Base-by-base conservation (phyloP, 1,140 invertebrate species). In the Ceratina calcarata region DNA sequence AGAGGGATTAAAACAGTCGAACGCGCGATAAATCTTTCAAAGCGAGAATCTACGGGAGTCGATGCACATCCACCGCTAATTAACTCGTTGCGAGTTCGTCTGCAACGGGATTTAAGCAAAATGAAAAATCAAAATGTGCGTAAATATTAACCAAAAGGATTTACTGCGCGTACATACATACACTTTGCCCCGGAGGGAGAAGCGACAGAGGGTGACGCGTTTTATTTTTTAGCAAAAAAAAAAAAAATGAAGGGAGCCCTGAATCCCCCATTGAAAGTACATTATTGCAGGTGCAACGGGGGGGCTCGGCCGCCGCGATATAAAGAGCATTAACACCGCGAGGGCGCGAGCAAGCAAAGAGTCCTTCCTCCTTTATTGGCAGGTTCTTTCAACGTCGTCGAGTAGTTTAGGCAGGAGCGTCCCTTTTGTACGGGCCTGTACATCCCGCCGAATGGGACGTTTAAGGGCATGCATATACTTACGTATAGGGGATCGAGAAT, bases 351-450 rank as follows among this genome's bases (percentile, higher is more conserved):
- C 15, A 61, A 78, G 66, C 20, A 71, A 67, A 53, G 75, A 78
- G 53, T 71, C 53, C 79, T 81, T 62, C 22, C 12, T 20, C 18
- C 45, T 67, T 76, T 76, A 76, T 76, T 68, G 58, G 72, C 32
- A 61, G 57, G 27, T 80, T 55, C 73, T 62, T 80, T 80, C 66
- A 76, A 55, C 16, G 4, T 76, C 66, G 65, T 80, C 66, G 65
- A 80, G 78, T 76, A n/a, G 55, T 6, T 45, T 45, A 45, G 45
- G 20, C 24, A 45, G 45, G 45, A 69, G 53, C 69, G 22, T 51
- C 78, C 51, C 75, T 81, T 85, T 85, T 78, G 79, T 74, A 55
- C 16, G 61, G 1, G 55, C 69, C 84, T 86, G 84, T 78, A 81
- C 62, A 72, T 32, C 57, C 45, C 16, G 49, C 27, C n/a, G 22